Conservation (phyloP, 2,888 invertebrate species). For the Dolomedes plantarius region DNA sequence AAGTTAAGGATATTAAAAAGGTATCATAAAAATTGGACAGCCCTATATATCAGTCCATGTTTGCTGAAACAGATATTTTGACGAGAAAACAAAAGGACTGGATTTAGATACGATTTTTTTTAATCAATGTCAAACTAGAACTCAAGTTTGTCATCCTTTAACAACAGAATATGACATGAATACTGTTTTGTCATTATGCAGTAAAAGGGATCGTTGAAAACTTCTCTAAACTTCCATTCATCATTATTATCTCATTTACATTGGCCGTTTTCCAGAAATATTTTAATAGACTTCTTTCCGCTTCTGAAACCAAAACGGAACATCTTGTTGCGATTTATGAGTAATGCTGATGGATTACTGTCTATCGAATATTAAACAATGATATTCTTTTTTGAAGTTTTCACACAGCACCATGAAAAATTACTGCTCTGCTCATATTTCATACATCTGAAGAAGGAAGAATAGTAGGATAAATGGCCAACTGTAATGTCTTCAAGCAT, state of each 20-base stretch:
- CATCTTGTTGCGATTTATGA: background rate
- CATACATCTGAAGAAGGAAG: background rate
- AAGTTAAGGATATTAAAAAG: no score
- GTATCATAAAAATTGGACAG: no score
- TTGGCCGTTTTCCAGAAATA: background rate
- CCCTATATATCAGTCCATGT: no score
- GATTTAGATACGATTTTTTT: no score
- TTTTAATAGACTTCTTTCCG: background rate
- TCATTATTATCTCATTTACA: constrained; percentile 5
- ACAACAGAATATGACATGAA: background rate
- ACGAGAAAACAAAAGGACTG: no score
- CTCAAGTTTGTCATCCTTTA: no score
- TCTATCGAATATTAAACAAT: constrained; percentile 12
- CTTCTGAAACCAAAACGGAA: background rate
- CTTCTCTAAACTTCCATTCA: background rate
- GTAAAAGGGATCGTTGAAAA: background rate
- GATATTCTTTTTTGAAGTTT: background rate
- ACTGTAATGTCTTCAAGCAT: no score
- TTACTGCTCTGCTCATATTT: background rate
- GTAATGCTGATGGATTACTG: constrained; percentile 22
- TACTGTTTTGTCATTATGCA: background rate
- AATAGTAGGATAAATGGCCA: no score
- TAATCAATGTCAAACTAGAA: no score
- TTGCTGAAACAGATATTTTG: no score
- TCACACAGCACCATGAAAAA: background rate